These are phyloP conservation scores for Laterallus jamaicensis DNA, from an alignment of 2,113 vertebrate genomes.

Conservation along the genomic window DNA sequence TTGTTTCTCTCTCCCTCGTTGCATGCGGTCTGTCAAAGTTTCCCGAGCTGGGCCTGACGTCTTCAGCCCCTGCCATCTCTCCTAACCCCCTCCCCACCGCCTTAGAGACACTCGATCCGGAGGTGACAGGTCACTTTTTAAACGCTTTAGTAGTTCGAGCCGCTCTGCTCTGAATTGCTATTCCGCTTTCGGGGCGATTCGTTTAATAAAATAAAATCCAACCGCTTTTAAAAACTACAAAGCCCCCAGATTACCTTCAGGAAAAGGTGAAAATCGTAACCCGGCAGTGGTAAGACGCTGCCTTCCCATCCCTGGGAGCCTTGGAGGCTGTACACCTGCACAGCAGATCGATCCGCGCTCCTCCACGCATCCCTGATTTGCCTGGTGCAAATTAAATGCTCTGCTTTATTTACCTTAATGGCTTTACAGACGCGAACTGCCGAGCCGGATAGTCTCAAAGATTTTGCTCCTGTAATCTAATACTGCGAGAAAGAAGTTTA, in stretches of 20 bases:
- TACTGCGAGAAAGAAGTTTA: not conserved
- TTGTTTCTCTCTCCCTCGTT: no score
- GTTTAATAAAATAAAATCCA: no score
- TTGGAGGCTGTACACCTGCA: not conserved
- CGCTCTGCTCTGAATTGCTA: not conserved
- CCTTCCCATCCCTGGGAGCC: not conserved
- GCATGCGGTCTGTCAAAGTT: not conserved
- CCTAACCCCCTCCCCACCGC: not conserved
- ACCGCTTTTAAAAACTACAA: not conserved
- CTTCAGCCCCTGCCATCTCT: not conserved
- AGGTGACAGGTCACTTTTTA: not conserved
- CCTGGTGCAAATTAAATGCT: not conserved
- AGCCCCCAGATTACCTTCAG: fast-evolving
- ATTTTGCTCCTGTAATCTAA: not conserved
- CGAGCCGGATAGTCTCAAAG: not conserved
- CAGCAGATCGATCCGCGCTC: not conserved
- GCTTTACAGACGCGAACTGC: fast-evolving
- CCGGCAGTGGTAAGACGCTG: not conserved
- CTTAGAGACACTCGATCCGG: not conserved
- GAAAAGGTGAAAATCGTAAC: not conserved
- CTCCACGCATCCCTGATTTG: not conserved
- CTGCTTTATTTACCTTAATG: not conserved
- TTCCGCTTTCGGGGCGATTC: not conserved
- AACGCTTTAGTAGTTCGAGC: not conserved
- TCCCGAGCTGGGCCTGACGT: not conserved